Base-by-base conservation (phyloP, 2,113 vertebrate genomes). In the Dinomys branickii region DNA sequence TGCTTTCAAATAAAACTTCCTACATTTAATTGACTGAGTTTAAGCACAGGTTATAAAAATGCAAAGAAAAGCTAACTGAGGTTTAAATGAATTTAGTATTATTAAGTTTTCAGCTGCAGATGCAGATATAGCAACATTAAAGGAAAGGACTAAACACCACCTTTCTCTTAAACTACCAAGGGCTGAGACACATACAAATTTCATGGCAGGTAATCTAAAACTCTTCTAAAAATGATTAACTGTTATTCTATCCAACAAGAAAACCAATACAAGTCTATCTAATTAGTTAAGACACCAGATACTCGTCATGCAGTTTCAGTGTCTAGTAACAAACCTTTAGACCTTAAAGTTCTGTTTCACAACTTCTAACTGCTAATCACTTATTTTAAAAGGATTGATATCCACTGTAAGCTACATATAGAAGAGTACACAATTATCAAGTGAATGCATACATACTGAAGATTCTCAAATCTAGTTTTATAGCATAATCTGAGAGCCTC, bases 191-290 rank as follows among this genome's bases (percentile, higher is more conserved):
- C 98, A 99, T 99, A 97, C 95, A 99, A 99, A 98, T 99, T 99
- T 99, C 92, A 99, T 98, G 98, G 73, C n/a, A 92, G 95, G 98
- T 98, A 99, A 99, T 97, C 97, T 97, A 98, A 99, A 98, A 98
- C 98, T 97, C 98, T 94, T 96, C 90, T 97, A 98, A 98, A 98
- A 98, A 98, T 98, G 98, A 98, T 97, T 97, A 98, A 97, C 86
- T 91, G 99, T 98, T 98, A 99, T 97, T 98, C 98, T 98, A 99
- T 91, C 98, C 96, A 52, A 94, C 0, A 63, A 97, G 99, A 98
- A 99, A 99, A 96, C 95, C 97, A 98, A 99, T 98, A 98, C 98
- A 98, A 97, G 97, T 98, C 97, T 97, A 98, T 98, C 98, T 98
- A 98, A 99, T 98, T 97, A 98, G 90, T 96, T 94, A 96, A 97